Conservation (phyloP, 2,113 vertebrate species). For the Heptranchias perlo region DNA sequence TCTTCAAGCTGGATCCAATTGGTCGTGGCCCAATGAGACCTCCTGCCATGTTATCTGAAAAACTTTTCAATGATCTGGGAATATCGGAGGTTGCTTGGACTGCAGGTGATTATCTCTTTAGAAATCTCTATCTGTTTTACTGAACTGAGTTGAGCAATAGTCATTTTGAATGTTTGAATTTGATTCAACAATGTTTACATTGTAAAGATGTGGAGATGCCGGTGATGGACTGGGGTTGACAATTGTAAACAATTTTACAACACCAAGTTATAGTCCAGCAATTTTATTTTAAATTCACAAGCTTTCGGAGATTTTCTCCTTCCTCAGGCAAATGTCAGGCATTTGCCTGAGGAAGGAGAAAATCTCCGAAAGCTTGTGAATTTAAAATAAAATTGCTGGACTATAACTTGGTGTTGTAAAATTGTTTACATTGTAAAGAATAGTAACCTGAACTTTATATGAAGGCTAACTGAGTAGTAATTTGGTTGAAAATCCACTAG, state of each 20-base stretch:
- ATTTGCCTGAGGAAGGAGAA: no score
- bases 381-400: no score
- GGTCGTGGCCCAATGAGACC: conserved; percentile 51
- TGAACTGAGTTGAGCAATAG: neutral
- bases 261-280: no score
- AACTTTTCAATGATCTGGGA: conserved; percentile 71
- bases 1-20: conserved; percentile 75
- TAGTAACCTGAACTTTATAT: neutral
- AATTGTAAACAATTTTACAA: no score
- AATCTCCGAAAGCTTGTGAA: no score
- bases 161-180: neutral
- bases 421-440: neutral
- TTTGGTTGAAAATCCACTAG: conserved; percentile 1
- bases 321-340: no score
- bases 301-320: no score
- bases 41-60: conserved; percentile 60
- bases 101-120: conserved; percentile 50
- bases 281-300: no score
- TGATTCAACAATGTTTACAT: neutral
- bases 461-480: neutral
- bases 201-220: no score
- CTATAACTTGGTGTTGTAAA: no score
- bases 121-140: neutral
- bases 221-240: no score
- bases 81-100: conserved; percentile 71